Evolutionary conservation across 2,888 invertebrate species (phyloP), one percentile per base, ranked within the genome.

Genomic region (Neria commutata): DNA sequence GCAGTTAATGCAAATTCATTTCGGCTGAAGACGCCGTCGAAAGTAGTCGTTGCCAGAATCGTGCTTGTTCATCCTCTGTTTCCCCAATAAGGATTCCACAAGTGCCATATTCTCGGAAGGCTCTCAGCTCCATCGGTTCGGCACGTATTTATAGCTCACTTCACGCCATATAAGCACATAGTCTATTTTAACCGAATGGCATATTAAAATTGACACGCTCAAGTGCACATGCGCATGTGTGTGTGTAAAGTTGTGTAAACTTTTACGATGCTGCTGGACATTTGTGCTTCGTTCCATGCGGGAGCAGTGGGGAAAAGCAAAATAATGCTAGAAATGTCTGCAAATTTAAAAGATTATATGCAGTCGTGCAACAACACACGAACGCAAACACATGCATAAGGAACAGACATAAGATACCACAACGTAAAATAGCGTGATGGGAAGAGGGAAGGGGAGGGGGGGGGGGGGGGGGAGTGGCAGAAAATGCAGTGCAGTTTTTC

Each of bases 401-500:
- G n/a, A n/a, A n/a, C n/a, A n/a, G n/a, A n/a, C n/a, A n/a, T 33
- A 49, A 48, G 40, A 46, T 19, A 51, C 3, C 34, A 33, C 10
- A 17, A 29, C 16, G 17, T 14, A 29, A 33, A 49, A 49, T 29
- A 25, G 14, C 29, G 1, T 16, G 16, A 26, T 24, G 8, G 25
- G 25, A 16, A 49, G 10, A 50, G 51, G n/a, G 21, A 23, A 34
- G n/a, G 37, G 45, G 54, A 49, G 24, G 24, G 52, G 21, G 25
- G 24, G 45, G 46, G 54, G 58, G 60, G 45, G 60, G 64, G 68
- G 61, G 70, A 68, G 62, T 66, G 64, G 61, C 65, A 70, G 21
- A 45, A 24, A 19, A 29, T 45, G 29, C 16, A 40, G 72, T 64
- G 65, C 62, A 69, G 70, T 74, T 73, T 76, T 73, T 76, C 74